phyloP scores from a whole-genome alignment of 2,113 vertebrate genomes.

The Elephantulus edwardii region DNA sequence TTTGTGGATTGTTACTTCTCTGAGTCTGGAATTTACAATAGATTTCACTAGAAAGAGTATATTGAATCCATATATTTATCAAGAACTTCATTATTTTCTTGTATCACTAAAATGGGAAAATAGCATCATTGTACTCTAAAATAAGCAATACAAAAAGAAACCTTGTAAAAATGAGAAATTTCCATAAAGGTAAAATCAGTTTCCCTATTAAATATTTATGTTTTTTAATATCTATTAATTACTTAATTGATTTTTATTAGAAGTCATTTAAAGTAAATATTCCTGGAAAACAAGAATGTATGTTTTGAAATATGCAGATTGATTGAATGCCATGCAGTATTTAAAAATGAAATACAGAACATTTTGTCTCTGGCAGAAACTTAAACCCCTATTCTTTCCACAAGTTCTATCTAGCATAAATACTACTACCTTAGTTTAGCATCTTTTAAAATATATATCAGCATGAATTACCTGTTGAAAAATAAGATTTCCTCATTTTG shows the following conservation, averaged over 20 bases:
- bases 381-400: not conserved
- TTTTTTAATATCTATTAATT: not conserved
- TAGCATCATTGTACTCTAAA: not conserved
- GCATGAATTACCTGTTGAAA: not conserved
- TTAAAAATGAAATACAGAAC: not conserved
- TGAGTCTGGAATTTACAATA: not conserved
- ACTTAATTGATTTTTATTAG: not conserved
- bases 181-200: not conserved
- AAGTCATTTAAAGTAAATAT: not conserved
- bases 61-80: not conserved
- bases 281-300: not conserved
- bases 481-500: not conserved
- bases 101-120: not conserved
- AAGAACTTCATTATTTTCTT: not conserved
- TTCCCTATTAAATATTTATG: not conserved
- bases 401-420: not conserved
- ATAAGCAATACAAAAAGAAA: not conserved
- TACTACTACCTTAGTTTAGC: not conserved
- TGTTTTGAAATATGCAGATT: not conserved
- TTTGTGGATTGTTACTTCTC: not conserved
- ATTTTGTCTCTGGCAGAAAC: not conserved
- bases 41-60: not conserved
- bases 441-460: not conserved
- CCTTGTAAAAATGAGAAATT: not conserved
- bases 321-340: not conserved